Evolutionary conservation across 2,113 vertebrate genomes (phyloP).

Genomic region (Mustelus asterias): DNA sequence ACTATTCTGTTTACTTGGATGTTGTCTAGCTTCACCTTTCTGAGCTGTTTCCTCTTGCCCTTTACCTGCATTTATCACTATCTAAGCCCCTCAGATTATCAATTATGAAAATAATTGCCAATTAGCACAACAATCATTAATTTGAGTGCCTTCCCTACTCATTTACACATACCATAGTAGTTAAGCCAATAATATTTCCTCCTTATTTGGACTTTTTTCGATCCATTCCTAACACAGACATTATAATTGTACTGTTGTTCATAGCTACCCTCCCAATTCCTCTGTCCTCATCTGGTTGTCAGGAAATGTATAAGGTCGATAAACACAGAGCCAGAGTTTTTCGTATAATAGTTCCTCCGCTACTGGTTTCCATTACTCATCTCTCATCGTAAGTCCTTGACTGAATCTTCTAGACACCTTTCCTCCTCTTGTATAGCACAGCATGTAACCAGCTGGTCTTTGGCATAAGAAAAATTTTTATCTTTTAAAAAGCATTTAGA

Average conservation of each 20-base stretch:
- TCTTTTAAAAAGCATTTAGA: no score
- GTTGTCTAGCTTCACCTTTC: background rate
- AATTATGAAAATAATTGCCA: background rate
- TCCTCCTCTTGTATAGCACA: background rate
- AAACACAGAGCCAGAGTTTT: background rate
- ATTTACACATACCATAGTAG: background rate
- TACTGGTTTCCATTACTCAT: background rate
- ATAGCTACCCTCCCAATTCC: background rate
- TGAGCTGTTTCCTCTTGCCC: background rate
- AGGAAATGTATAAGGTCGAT: background rate
- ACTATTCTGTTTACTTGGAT: background rate
- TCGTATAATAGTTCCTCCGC: background rate
- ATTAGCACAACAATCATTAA: background rate
- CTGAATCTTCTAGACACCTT: background rate
- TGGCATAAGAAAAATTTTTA: background rate
- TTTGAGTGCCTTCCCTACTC: background rate
- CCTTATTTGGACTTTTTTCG: background rate
- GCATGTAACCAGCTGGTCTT: background rate
- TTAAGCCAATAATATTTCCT: background rate
- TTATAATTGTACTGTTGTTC: background rate
- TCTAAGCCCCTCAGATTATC: background rate
- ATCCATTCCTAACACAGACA: background rate
- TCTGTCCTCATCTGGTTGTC: background rate
- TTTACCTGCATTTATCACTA: background rate
- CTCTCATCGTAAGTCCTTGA: background rate